Conservation (phyloP, 2,888 invertebrate species). For the Apodemia arnacis region DNA sequence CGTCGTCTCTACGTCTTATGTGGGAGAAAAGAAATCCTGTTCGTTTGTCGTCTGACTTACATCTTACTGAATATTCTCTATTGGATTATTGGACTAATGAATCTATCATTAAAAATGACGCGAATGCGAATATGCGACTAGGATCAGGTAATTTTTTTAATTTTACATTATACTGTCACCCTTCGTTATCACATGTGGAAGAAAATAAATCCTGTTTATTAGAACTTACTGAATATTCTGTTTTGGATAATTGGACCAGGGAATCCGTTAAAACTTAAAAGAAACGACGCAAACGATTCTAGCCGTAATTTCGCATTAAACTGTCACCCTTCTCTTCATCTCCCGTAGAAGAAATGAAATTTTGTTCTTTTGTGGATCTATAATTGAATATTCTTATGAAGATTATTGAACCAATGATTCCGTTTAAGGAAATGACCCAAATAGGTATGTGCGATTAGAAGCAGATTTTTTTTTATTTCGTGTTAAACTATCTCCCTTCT, state of each 20-base stretch:
- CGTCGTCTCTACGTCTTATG: conserved; percentile 96
- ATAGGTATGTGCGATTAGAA: too few relatives aligned
- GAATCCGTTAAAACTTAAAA: conserved; percentile 97
- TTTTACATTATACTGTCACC: too few relatives aligned
- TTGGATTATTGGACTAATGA: conserved; percentile 97
- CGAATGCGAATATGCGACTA: conserved; percentile 95
- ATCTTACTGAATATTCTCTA: conserved; percentile 98
- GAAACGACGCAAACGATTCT: conserved; percentile 96
- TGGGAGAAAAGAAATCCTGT: conserved; percentile 98
- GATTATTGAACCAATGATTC: too few relatives aligned
- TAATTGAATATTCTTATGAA: too few relatives aligned
- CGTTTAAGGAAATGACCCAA: too few relatives aligned
- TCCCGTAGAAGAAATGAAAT: too few relatives aligned
- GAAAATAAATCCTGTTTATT: conserved; percentile 95
- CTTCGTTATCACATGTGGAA: conserved; percentile 98
- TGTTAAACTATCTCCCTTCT: too few relatives aligned
- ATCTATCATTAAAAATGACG: conserved; percentile 96
- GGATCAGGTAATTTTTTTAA: conserved; percentile 95
- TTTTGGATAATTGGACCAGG: too few relatives aligned
- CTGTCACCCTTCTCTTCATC: too few relatives aligned
- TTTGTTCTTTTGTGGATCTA: too few relatives aligned
- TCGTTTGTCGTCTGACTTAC: conserved; percentile 97
- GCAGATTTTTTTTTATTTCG: too few relatives aligned
- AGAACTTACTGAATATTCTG: conserved; percentile 75
- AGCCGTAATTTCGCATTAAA: too few relatives aligned